A percentile compares a stretch with the other conserved stretches of the same genome.
phyloP scores from a whole-genome alignment of 2,113 vertebrate species.

The Oenanthe melanoleuca region DNA sequence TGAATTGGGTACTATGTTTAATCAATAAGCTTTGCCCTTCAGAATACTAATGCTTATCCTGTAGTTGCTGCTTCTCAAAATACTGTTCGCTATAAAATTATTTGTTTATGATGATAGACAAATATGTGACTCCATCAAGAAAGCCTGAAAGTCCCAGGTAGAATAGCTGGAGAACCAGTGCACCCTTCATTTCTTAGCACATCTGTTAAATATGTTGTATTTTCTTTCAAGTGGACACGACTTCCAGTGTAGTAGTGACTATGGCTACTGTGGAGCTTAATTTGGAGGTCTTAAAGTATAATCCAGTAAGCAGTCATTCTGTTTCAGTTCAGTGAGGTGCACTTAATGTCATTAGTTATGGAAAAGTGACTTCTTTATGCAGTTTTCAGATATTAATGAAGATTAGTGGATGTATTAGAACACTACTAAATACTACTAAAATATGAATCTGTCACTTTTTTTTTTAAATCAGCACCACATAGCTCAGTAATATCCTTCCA shows the following conservation, averaged over 20 bases:
- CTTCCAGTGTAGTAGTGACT: not conserved
- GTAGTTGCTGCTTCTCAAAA: not conserved
- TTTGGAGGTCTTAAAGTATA: not conserved
- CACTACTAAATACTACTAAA: not conserved
- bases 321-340: not conserved
- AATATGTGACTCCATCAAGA: not conserved
- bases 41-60: not conserved
- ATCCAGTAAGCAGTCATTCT: not conserved
- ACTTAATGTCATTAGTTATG: not conserved
- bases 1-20: not conserved
- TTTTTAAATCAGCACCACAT: not conserved
- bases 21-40: conserved; percentile 33
- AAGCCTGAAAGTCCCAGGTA: not conserved
- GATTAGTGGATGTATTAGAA: not conserved
- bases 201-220: not conserved
- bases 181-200: not conserved
- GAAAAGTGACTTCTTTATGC: not conserved
- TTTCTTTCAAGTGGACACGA: not conserved
- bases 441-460: not conserved
- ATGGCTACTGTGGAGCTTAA: accelerated
- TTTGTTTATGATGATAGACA: not conserved
- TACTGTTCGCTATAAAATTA: not conserved
- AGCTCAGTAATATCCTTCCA: not conserved
- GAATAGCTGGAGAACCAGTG: not conserved
- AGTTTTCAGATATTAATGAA: not conserved